Conservation (phyloP, 1,140 invertebrate species). For the Eupristina koningsbergeri region DNA sequence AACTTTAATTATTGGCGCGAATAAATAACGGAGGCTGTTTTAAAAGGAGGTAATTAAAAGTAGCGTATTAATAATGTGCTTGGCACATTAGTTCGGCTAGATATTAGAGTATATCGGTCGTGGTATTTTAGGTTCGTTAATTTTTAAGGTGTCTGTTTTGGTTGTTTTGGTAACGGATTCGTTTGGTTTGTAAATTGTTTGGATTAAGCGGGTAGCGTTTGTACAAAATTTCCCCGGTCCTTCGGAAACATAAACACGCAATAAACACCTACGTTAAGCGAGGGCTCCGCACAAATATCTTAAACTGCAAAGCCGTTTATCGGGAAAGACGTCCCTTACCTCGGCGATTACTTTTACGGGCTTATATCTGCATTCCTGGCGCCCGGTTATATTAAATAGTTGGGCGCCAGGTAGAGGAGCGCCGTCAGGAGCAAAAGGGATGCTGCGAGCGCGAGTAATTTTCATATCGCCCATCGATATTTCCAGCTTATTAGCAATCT, state of each 20-base stretch:
- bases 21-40: no score
- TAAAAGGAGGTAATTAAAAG: no score
- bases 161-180: no score
- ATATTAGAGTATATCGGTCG: no score
- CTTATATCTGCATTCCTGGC: constrained; percentile 46
- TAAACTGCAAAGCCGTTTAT: constrained; percentile 52
- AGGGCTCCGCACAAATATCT: constrained; percentile 45
- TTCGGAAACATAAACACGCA: constrained; percentile 33
- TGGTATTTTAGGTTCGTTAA: no score
- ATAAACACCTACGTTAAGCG: constrained; percentile 20
- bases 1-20: no score
- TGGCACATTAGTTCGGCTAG: no score
- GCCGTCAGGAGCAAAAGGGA: no score
- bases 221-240: background rate
- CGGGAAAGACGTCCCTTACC: constrained; percentile 48
- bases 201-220: no score
- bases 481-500: constrained; percentile 51
- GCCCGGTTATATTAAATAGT: constrained; percentile 51
- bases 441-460: constrained; percentile 40
- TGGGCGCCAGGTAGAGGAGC: constrained; percentile 40
- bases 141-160: no score
- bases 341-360: constrained; percentile 50
- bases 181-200: no score
- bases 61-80: no score
- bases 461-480: constrained; percentile 51